A percentile compares a stretch with the other conserved stretches of the same genome.
These are phyloP conservation scores for Eubucco bourcierii DNA, from an alignment of 2,113 vertebrate species.

Conservation along the genomic window DNA sequence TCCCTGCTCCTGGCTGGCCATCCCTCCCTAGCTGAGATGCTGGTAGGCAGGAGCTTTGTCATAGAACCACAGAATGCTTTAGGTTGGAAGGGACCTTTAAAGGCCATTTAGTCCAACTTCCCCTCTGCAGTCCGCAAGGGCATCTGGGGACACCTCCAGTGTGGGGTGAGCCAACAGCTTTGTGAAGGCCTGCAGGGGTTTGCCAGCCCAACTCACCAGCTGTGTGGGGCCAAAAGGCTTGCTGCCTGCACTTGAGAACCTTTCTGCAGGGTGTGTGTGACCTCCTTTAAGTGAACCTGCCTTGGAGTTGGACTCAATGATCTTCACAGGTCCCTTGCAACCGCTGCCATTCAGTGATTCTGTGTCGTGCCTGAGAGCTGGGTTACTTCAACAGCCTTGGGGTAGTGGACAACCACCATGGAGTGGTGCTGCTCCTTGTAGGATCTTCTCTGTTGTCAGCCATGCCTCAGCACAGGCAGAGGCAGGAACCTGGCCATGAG, in stretches of 20 bases:
- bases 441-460: not conserved
- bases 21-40: not conserved
- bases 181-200: not conserved
- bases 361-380: not conserved
- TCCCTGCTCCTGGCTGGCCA: not conserved
- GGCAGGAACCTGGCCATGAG: not conserved
- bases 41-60: not conserved
- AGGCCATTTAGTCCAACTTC: too few species aligned
- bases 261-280: not conserved
- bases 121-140: too few species aligned
- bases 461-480: not conserved
- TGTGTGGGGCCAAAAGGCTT: not conserved
- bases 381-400: not conserved
- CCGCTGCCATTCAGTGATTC: too few species aligned
- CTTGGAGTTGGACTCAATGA: too few species aligned
- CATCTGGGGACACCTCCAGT: not conserved
- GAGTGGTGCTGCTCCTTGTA: not conserved
- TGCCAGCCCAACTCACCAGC: not conserved
- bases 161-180: not conserved
- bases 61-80: too few species aligned
- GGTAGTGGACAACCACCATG: accelerated
- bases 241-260: not conserved
- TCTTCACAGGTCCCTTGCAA: too few species aligned
- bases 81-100: too few species aligned
- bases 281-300: too few species aligned